Base-by-base conservation (phyloP, 1,140 invertebrate genomes). In the Rhopalosiphum padi region DNA sequence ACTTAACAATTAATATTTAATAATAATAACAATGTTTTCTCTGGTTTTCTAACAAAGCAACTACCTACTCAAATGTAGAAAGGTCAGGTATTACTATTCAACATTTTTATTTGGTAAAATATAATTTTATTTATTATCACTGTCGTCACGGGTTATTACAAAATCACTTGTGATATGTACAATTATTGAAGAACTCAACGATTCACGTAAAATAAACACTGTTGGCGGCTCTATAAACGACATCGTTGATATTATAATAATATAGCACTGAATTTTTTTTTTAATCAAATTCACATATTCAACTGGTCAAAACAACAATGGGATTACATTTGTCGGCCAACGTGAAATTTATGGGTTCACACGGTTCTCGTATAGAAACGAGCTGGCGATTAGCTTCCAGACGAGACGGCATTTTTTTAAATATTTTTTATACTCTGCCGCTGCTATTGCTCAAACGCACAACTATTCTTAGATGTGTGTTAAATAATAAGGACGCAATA, bases 401-500 rank as follows among this genome's bases (percentile, higher is more conserved):
- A 83, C 90, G 43, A 92, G 90, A 82, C 68, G 90, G 77, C 46
- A 92, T 92, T 82, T 92, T 82, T 86, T 15, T 21, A 43, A 43
- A 53, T 18, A 55, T 90, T 55, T 90, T 90, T 90, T 90, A n/a
- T 68, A 68, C 25, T 90, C 18, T 51, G 48, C 90, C n/a, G 90
- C 43, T n/a, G 68, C n/a, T 83, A 25, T 51, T 82, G 22, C 90
- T 91, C 90, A 46, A 82, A 48, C 90, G 37, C 53, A 77, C 25
- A 77, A 53, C 48, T 89, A 53, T 89, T 89, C 30, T 35, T 37
- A 89, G 35, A 60, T 90, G 89, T 90, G 53, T 68, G 55, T 90
- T 60, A 55, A 82, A 82, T 91, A 83, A 92, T 92, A 92, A 82
- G 90, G 43, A 92, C 60, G 90, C 88, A 53, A 89, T 89, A 55